Percentiles rank a stretch among this genome's conserved stretches.
Evolutionary conservation across 2,888 invertebrate genomes (phyloP).

Genomic region (Listrodromus nycthemerus): DNA sequence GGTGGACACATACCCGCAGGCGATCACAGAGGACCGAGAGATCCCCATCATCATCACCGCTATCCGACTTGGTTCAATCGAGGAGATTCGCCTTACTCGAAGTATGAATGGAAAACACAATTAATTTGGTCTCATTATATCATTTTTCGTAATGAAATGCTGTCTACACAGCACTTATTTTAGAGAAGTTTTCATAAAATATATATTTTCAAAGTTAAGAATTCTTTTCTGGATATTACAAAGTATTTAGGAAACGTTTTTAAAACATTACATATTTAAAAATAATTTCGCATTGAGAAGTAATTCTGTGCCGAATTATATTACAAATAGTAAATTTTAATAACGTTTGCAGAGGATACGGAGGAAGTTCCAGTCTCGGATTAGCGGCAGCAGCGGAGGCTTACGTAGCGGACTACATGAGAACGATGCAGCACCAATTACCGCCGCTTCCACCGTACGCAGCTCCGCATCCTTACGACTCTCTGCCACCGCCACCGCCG

Average conservation of each 20-base stretch:
- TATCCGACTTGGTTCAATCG: conserved; percentile 81
- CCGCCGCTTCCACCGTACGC: conserved; percentile 95
- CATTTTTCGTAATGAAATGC: no score
- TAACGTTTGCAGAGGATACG: conserved; percentile 81
- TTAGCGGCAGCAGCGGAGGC: conserved; percentile 92
- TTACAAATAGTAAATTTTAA: background rate
- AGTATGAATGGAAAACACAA: conserved; percentile 72
- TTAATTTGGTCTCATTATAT: background rate
- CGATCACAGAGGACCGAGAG: conserved; percentile 79
- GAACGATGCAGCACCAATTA: conserved; percentile 93
- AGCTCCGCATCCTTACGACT: conserved; percentile 87
- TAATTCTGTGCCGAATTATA: background rate
- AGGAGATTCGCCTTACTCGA: conserved; percentile 81
- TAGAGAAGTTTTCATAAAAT: no score
- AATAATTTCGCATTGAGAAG: no score
- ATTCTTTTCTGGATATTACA: no score
- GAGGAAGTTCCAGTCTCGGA: conserved; percentile 84
- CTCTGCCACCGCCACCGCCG: conserved; percentile 87
- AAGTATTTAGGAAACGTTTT: no score
- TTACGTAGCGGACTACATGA: conserved; percentile 95
- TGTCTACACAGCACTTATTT: no score
- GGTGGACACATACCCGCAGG: conserved; percentile 77
- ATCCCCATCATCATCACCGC: conserved; percentile 80
- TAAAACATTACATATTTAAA: no score
- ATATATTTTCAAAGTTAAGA: no score